Evolutionary conservation across 35 echinoderm and acorn worm species (phyloP), one percentile per base, ranked within the genome.

Genomic region (Diadema setosum): DNA sequence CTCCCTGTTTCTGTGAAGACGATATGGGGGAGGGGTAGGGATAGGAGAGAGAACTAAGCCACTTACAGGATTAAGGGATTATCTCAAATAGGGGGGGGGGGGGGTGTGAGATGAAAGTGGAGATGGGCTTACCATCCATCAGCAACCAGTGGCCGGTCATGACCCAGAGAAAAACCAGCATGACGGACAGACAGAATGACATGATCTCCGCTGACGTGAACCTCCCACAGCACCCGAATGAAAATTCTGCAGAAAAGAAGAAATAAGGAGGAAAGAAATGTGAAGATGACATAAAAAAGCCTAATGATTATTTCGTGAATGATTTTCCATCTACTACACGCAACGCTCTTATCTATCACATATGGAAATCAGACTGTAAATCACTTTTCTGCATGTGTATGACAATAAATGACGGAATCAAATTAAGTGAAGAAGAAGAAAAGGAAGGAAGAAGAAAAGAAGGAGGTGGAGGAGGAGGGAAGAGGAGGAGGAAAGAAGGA

Each of bases 131-230:
- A 99, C 96, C 96, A 92, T 99, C 96, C 96, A 99, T 99, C 18
- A 99, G 80, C 41, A 99, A 60, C 96, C 96, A 99, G 75, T 99
- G 96, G 30, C 96, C 96, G 27, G 96, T 99, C 93, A 99, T 99
- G 12, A 99, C 92, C 96, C 96, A 99, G 29, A 99, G 41, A 35
- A 99, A 92, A 21, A 99, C 96, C 42, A 99, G 83, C 86, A 94
- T 88, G 33, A 99, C 89, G 24, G 96, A 91, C 50, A 99, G 64
- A 87, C 96, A 82, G 85, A 99, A 99, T 24, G 96, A 99, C 96
- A 99, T 92, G 39, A 99, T 92, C 78, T 99, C 96, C 24, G 96
- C 96, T 32, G 96, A 94, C 31, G 96, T 99, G 65, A 95, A 99
- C 26, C 96, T 85, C 45, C 96, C 96, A 29, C 96, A 99, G 82